These are phyloP conservation scores for Artibeus jamaicensis DNA, from an alignment of 2,797 vertebrate genomes.

Conservation along the genomic window DNA sequence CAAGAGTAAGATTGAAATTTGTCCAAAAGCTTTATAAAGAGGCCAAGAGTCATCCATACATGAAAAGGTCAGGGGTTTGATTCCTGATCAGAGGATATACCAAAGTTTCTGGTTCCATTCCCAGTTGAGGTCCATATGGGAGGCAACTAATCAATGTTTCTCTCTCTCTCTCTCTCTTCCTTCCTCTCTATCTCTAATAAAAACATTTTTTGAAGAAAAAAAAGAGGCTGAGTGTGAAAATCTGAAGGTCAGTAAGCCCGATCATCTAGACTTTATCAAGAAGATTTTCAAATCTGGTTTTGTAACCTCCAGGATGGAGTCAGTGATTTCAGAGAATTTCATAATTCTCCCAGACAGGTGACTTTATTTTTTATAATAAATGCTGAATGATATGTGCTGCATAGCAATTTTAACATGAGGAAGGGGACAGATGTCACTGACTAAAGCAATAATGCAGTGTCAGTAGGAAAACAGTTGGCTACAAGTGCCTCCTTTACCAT, in stretches of 20 bases:
- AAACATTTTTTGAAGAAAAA: no score
- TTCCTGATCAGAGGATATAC: no score
- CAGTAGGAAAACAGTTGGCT: neutral
- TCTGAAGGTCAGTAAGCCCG: neutral
- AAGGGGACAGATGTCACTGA: neutral
- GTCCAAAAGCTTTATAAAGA: neutral
- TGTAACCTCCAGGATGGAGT: neutral
- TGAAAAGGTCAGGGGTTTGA: no score
- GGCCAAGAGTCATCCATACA: no score
- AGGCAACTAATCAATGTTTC: no score
- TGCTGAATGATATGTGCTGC: neutral
- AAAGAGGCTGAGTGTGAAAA: neutral
- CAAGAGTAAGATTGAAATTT: neutral
- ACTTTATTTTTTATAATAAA: slow-evolving; percentile 4
- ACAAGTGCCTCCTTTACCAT: neutral
- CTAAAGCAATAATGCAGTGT: neutral
- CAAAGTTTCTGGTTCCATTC: no score
- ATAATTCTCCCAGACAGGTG: neutral
- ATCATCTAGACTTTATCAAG: neutral
- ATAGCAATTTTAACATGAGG: neutral
- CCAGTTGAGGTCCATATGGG: no score
- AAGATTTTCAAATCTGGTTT: neutral
- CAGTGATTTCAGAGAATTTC: neutral
- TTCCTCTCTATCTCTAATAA: neutral
- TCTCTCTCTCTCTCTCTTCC: no score